Evolutionary conservation across 2,113 vertebrate species (phyloP).

Genomic region (Jaculus jaculus): DNA sequence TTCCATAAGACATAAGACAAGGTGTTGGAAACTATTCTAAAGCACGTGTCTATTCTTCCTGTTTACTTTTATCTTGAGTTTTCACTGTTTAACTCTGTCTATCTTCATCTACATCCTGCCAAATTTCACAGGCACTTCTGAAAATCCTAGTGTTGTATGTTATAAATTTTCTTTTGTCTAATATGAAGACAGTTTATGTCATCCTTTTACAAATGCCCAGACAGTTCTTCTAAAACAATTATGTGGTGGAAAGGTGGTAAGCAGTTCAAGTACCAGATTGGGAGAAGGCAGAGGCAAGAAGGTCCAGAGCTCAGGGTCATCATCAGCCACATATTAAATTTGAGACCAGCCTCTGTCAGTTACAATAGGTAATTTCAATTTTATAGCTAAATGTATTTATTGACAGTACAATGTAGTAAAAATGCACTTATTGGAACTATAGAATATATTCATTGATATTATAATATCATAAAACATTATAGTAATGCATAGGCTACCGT

Average conservation of each 20-base stretch:
- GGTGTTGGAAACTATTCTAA: neutral
- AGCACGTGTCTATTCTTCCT: neutral
- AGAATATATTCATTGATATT: no score
- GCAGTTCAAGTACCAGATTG: no score
- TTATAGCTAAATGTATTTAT: no score
- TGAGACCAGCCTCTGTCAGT: no score
- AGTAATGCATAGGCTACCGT: neutral
- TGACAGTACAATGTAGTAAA: neutral
- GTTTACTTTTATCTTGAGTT: neutral
- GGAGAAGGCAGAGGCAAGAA: no score
- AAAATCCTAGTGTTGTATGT: neutral
- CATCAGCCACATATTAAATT: no score
- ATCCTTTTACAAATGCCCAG: conserved; percentile 32
- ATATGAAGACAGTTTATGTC: conserved; percentile 33
- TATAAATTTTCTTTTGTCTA: conserved; percentile 35
- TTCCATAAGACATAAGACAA: neutral
- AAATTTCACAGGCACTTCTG: neutral
- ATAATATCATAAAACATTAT: neutral
- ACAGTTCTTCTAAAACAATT: neutral
- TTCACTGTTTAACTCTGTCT: neutral
- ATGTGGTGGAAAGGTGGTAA: no score
- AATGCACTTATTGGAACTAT: no score
- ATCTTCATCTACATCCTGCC: conserved; percentile 1
- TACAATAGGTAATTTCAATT: no score
- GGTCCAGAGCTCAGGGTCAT: no score